These are phyloP conservation scores for Perognathus longimembris DNA, from an alignment of 2,113 vertebrate species.

Conservation along the genomic window DNA sequence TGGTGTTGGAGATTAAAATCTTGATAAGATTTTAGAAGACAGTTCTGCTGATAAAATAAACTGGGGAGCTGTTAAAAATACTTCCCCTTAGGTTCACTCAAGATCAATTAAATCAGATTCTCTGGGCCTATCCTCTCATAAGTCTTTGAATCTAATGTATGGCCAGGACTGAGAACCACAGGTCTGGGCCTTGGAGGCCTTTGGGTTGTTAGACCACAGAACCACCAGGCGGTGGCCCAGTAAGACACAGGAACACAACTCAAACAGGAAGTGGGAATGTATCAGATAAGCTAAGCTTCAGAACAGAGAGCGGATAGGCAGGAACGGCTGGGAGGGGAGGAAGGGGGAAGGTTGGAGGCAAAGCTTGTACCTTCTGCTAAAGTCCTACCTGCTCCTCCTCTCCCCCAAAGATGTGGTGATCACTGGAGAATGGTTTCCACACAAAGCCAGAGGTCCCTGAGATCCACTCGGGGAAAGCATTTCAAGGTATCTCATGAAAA, in stretches of 20 bases:
- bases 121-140: neutral
- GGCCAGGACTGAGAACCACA: neutral
- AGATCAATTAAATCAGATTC: neutral
- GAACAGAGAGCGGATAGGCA: neutral
- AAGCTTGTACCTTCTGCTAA: neutral
- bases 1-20: constrained; percentile 27
- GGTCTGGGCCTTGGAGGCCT: neutral
- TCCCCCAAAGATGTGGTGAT: neutral
- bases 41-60: constrained; percentile 1
- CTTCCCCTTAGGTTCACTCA: neutral
- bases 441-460: too few relatives aligned
- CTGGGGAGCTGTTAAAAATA: constrained; percentile 37
- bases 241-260: neutral
- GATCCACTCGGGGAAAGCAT: too few relatives aligned
- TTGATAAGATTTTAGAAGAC: constrained; percentile 44
- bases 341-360: neutral
- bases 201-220: constrained; percentile 27
- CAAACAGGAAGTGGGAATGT: neutral
- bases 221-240: constrained; percentile 28
- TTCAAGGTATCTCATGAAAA: too few relatives aligned
- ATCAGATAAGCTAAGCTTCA: neutral
- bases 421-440: too few relatives aligned
- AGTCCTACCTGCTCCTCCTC: neutral
- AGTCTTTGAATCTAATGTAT: neutral
- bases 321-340: neutral